Conservation (phyloP, 2,113 vertebrate genomes). For the Aegithalos caudatus region DNA sequence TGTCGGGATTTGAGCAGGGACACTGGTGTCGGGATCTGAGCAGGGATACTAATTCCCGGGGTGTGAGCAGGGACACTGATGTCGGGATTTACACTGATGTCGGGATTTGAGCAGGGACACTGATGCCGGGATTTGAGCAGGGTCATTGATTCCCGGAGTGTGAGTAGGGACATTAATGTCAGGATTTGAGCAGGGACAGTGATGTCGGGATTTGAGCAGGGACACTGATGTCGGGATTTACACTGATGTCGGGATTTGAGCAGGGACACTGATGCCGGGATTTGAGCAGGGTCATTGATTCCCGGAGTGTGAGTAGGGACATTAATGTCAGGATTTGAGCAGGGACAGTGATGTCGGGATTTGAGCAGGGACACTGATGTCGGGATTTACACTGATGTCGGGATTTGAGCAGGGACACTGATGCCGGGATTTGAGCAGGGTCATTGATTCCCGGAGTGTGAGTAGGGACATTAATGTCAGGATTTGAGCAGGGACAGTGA, state of each 20-base stretch:
- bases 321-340: background rate
- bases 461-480: no score
- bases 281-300: background rate
- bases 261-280: background rate
- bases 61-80: no score
- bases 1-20: conserved; percentile 25
- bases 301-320: background rate
- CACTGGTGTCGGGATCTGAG: background rate
- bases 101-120: conserved; percentile 61
- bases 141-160: accelerated
- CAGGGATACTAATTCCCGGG: background rate
- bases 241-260: background rate
- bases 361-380: background rate
- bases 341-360: background rate
- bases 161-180: conserved; percentile 25
- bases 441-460: background rate
- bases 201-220: background rate
- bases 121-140: background rate
- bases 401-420: background rate
- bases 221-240: accelerated
- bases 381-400: background rate
- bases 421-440: background rate
- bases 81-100: conserved; percentile 32
- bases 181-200: background rate
- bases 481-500: no score